Evolutionary conservation across 2,113 vertebrate species (phyloP), one percentile per base, ranked within the genome.

Genomic region (Periophthalmus modestus): DNA sequence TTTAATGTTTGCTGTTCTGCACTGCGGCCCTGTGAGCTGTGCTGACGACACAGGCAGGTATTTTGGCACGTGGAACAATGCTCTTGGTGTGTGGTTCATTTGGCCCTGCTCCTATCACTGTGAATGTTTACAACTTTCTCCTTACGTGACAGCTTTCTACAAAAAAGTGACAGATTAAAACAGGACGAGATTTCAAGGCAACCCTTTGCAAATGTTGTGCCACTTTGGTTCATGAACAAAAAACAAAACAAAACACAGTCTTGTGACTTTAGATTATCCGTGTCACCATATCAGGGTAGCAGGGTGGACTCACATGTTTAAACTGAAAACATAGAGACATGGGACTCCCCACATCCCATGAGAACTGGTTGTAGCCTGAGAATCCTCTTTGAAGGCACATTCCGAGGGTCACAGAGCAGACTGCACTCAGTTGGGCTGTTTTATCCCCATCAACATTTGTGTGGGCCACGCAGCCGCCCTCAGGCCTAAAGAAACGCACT

Each of bases 371-470:
- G 0, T 74, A 50, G 78, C 74, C 77, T n/a, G 48, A 81, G 81
- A 88, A 83, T 86, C 75, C 73, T 66, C 85, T 87, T 87, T 85
- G 88, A 90, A 87, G 78, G 74, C 85, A 68, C 90, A 88, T 88
- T 91, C 87, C 79, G 57, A 46, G 82, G 89, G 87, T 91, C 89
- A 86, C 74, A 85, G 85, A 81, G 85, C 83, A 91, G 86, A 87
- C 75, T 78, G 77, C 76, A 65, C 66, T 52, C 84, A 85, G 89
- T 83, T 75, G 39, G 66, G 66, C 73, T 71, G 71, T 80, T 89
- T 91, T 87, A 87, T 87, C 84, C 85, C 68, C 72, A 78, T 85
- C 91, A 93, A 89, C 90, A 92, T 91, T 92, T 92, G 88, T 88
- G 89, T 85, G 87, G 85, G 87, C 81, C 43, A 50, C 76, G 33